These are phyloP conservation scores for Rhopalosiphum padi DNA, from an alignment of 1,140 invertebrate species.

Conservation along the genomic window DNA sequence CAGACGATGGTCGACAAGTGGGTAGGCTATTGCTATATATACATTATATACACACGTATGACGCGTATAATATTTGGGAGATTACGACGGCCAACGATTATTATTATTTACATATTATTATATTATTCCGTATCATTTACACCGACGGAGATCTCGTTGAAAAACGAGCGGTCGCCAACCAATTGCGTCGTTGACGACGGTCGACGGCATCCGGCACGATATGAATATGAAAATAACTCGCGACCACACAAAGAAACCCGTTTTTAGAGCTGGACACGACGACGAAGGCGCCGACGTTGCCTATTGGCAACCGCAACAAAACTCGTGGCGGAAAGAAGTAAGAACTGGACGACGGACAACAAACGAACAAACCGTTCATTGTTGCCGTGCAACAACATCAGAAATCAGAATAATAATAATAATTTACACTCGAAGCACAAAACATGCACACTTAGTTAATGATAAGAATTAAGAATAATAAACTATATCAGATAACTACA, in stretches of 20 bases:
- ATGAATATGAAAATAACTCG: conserved; percentile 52
- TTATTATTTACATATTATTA: not conserved
- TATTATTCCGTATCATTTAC: not conserved
- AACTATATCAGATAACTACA: not conserved
- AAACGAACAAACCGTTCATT: not conserved
- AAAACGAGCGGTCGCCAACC: not conserved
- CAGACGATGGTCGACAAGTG: not conserved
- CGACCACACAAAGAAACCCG: conserved; percentile 37
- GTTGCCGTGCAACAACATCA: not conserved
- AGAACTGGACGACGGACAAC: not conserved
- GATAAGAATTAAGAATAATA: not conserved
- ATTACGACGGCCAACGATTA: not conserved
- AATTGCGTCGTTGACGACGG: not conserved
- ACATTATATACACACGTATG: not conserved
- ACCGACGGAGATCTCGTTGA: not conserved
- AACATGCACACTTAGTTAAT: not conserved
- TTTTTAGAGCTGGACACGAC: conserved; percentile 36
- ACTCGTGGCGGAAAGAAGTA: not conserved
- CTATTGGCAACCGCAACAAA: not conserved
- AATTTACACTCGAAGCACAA: not conserved
- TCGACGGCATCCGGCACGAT: conserved; percentile 27
- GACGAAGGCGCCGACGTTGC: not conserved
- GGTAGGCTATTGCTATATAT: not conserved
- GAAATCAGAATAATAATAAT: not conserved
- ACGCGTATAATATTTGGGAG: not conserved